phyloP scores from a whole-genome alignment of 2,113 vertebrate species.

The Rallus limicola region DNA sequence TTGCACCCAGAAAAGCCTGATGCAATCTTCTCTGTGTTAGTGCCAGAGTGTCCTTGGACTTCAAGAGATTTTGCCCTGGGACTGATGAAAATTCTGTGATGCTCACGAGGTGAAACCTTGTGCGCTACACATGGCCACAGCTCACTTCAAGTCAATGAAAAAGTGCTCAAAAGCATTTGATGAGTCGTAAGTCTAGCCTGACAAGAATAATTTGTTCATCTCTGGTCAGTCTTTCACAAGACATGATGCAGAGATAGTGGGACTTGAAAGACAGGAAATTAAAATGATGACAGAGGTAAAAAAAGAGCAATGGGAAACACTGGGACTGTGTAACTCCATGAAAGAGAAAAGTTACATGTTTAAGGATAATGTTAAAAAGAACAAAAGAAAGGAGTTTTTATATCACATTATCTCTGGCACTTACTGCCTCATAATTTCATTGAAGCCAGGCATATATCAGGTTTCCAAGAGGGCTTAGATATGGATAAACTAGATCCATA shows the following conservation, averaged over 20 bases:
- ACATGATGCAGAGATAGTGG: background rate
- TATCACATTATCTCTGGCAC: background rate
- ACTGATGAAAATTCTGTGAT: background rate
- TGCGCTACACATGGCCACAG: background rate
- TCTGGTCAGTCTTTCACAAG: background rate
- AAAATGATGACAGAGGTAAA: background rate
- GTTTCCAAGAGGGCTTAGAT: background rate
- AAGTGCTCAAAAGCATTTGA: background rate
- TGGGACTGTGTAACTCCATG: background rate
- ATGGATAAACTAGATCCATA: background rate
- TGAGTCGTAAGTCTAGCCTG: background rate
- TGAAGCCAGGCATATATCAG: background rate
- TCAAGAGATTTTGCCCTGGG: background rate
- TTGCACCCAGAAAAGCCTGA: background rate
- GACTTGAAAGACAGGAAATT: background rate
- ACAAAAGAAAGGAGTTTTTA: background rate
- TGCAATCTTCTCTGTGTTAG: background rate
- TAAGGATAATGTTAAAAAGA: background rate
- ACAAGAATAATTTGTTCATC: background rate
- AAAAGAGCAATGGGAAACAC: background rate
- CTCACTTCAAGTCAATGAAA: background rate
- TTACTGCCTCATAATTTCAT: background rate
- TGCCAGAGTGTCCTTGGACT: background rate
- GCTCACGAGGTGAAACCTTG: background rate
- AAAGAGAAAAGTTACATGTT: background rate